Evolutionary conservation across 2,888 invertebrate genomes (phyloP), one percentile per base, ranked within the genome.

Genomic region (Glaucopsyche alexis): DNA sequence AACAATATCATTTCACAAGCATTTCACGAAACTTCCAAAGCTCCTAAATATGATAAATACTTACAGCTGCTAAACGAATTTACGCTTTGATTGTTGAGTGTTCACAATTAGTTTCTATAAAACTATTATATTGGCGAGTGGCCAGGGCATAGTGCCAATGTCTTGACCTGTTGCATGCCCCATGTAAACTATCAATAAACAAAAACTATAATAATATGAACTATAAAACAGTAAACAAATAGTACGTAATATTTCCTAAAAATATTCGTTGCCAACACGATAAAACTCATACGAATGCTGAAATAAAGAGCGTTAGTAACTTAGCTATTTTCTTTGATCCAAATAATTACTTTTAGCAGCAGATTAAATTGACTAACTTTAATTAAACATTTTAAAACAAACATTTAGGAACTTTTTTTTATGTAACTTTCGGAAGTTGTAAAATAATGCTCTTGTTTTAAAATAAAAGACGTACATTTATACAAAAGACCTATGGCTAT

Each of bases 141-240:
- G 85, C 91, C 91, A 91, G 83, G 89, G 87, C 86, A 82, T 81
- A 75, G 78, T 83, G 88, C 90, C 90, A 90, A 85, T 83, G 79
- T 81, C 79, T 79, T 79, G 79, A 90, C 90, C 87, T 90, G 90
- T 91, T 90, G 91, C 85, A 79, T 84, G 72, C 76, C 76, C 82
- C 82, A 84, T 83, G 82, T 78, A 77, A 73, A 76, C 72, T 73
- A 69, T n/a, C 45, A 47, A 47, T 60, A 60, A 29, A 60, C 60
- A 60, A 60, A 29, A 60, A 60, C 16, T 55, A 55, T 55, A 38
- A 2, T 19, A 13, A 38, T 60, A 60, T 60, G 8, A 60, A 60
- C 29, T 29, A 60, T 60, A 38, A 14, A 60, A 60, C 19, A 60
- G 60, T 29, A 29, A 60, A 60, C 60, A 60, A 60, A 60, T 60